A percentile compares a stretch with the other conserved stretches of the same genome.
These are phyloP conservation scores for Virgularia gustaviana DNA, from an alignment of 92 coral and sea anemone genomes.

Conservation along the genomic window DNA sequence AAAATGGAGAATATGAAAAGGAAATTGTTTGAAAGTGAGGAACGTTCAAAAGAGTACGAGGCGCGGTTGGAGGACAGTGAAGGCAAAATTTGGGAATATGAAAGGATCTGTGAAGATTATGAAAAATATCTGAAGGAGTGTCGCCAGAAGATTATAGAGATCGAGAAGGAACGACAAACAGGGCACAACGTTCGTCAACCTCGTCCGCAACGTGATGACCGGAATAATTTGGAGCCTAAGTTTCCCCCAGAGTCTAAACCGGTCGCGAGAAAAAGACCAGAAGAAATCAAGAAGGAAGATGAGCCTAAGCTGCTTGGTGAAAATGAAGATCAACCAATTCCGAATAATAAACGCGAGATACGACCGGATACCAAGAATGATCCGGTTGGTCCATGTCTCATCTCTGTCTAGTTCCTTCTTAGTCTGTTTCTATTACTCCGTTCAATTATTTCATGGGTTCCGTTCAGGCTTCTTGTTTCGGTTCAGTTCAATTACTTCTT, in stretches of 20 bases:
- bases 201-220: neutral
- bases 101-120: slow-evolving; percentile 10
- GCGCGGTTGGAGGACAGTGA: slow-evolving; percentile 42
- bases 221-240: neutral
- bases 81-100: slow-evolving; percentile 27
- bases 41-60: slow-evolving; percentile 35
- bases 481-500: too few species aligned
- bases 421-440: too few species aligned
- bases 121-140: slow-evolving; percentile 1
- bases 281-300: neutral
- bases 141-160: slow-evolving; percentile 16
- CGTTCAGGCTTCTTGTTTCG: too few species aligned
- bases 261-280: neutral
- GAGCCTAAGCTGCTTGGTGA: too few species aligned
- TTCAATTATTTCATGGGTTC: too few species aligned
- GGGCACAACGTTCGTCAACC: neutral
- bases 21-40: slow-evolving; percentile 31
- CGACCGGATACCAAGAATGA: too few species aligned
- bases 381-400: too few species aligned
- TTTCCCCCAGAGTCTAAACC: too few species aligned
- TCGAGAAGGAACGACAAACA: slow-evolving; percentile 8
- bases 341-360: too few species aligned
- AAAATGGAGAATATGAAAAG: slow-evolving; percentile 31
- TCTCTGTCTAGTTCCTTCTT: too few species aligned
- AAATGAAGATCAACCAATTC: too few species aligned